Base-by-base conservation (phyloP, 2,113 vertebrate species). In the Eulacestoma nigropectus region DNA sequence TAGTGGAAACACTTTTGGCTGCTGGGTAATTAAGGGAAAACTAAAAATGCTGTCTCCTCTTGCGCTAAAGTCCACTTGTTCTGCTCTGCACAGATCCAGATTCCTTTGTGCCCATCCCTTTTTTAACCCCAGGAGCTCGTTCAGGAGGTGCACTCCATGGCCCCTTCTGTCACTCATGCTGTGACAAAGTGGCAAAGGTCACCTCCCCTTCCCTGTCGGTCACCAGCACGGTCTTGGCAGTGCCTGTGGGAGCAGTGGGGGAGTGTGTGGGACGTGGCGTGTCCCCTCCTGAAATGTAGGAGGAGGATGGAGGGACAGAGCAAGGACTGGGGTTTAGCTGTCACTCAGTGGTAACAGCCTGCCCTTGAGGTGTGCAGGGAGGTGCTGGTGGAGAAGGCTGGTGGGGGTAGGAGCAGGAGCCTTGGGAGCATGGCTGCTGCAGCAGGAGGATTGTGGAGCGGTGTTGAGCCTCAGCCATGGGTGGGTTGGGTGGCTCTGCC, bases 21-120 rank as follows among this genome's bases (percentile, higher is more conserved):
- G 94, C 90, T 88, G 90, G 88, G 92, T 97, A 98, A 96, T 97
- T 95, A 97, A 97, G 64, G 90, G 90, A 91, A 97, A 93, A 95
- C 93, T 84, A 97, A 97, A 95, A 91, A 86, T 16, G 69, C 82
- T 10, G 27, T 82, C 82, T 96, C 27, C 55, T 85, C 59, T 91
- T 63, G 46, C 9, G 15, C 37, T 79, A 1, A 87, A 84, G 76
- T 81, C 92, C 32, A 9, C 49, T 91, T 41, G 69, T 85, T 94
- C 81, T 84, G 84, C 47, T 62, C 26, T 1, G 4, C 10, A 5
- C 0, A 0, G 30, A 92, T 47, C 35, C 41, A 65, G 56, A 23
- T 4, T 49, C 35, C 17, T 86, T 25, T 82, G 39, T 63, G 52
- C 37, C 25, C 21, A 8, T 11, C 25, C 20, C n/a, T 55, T 68